phyloP scores from a whole-genome alignment of 2,797 vertebrate species.

The Steatocranus sp. region DNA sequence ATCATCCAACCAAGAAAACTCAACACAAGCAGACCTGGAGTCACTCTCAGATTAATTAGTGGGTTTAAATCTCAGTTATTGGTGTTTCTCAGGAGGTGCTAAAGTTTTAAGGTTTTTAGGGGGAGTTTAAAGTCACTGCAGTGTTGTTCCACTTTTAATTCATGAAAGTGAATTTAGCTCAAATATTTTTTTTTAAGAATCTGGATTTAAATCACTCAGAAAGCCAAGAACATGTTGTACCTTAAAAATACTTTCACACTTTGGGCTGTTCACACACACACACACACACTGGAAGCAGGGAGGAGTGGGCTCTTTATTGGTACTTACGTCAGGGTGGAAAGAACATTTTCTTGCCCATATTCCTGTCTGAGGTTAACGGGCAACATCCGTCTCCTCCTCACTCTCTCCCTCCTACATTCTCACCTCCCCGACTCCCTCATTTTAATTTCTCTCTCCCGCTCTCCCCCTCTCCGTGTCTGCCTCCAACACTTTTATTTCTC shows the following conservation, averaged over 20 bases:
- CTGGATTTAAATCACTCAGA: neutral
- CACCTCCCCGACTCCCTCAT: neutral
- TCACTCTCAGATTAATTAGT: neutral
- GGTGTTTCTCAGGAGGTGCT: neutral
- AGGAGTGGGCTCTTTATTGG: slow-evolving; percentile 62
- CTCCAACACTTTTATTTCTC: slow-evolving; percentile 40
- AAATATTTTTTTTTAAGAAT: neutral
- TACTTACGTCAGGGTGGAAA: slow-evolving; percentile 72
- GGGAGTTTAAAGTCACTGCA: neutral
- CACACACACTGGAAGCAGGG: slow-evolving; percentile 13
- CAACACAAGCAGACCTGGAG: neutral
- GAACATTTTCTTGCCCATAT: slow-evolving; percentile 68
- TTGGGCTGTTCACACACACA: neutral
- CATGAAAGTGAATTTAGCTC: neutral
- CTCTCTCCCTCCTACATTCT: slow-evolving; percentile 15
- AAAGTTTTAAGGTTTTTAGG: neutral
- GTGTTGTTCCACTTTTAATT: neutral
- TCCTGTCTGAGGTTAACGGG: slow-evolving; percentile 66
- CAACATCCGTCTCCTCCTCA: slow-evolving; percentile 57
- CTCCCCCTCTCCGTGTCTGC: neutral
- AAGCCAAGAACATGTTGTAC: slow-evolving; percentile 62
- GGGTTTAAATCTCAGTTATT: neutral
- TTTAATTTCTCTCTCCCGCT: slow-evolving; percentile 23
- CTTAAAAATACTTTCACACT: slow-evolving; percentile 38
- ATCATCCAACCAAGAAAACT: neutral